phyloP scores from a whole-genome alignment of 2,797 vertebrate species.

The Liparis tanakae region DNA sequence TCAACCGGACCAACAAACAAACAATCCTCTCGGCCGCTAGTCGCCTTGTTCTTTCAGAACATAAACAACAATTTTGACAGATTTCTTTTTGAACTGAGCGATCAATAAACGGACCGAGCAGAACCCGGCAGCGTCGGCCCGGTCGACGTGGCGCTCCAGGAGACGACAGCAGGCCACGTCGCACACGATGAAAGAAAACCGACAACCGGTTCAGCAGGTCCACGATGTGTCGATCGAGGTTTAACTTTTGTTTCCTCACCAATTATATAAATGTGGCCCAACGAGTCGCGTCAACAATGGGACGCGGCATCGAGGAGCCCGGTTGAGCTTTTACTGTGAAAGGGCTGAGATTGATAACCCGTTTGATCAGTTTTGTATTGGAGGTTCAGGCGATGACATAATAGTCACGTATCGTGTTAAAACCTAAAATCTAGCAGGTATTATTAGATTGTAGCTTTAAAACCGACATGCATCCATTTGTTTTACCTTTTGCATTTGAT shows the following conservation, averaged over 20 bases:
- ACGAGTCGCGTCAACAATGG: no score
- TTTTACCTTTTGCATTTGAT: background rate
- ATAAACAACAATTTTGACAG: background rate
- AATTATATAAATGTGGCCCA: no score
- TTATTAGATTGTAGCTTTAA: background rate
- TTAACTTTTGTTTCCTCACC: background rate
- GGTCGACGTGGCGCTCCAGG: background rate
- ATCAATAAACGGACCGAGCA: background rate
- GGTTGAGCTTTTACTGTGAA: background rate
- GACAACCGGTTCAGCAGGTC: constrained; percentile 5
- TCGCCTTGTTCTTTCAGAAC: background rate
- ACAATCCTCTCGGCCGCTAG: background rate
- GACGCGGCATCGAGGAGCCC: background rate
- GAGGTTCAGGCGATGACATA: background rate
- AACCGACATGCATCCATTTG: background rate
- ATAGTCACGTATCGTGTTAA: no score
- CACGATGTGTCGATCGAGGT: constrained; percentile 23
- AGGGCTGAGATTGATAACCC: background rate
- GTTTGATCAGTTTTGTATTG: background rate
- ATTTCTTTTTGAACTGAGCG: background rate
- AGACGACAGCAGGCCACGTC: constrained; percentile 1
- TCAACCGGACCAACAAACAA: background rate
- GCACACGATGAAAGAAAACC: constrained; percentile 14
- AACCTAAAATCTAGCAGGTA: background rate
- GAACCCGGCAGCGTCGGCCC: background rate